A percentile compares a stretch with the other conserved stretches of the same genome.
Evolutionary conservation across 2,888 invertebrate genomes (phyloP).

Genomic region (Xestia ashworthii): DNA sequence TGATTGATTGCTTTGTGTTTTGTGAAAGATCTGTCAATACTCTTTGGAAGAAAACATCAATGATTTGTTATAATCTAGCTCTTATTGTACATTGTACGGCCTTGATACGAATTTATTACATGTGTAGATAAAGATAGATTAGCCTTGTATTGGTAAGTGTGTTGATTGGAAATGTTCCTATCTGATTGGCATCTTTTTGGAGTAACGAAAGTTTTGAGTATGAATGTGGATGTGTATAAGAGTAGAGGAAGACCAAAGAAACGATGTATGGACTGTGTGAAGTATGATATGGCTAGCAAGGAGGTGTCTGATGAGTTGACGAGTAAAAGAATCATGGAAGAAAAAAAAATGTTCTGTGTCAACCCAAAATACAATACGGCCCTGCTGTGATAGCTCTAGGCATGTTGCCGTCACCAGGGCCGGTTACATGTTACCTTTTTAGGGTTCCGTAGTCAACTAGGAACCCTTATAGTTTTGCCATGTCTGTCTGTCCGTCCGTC

Average conservation of each 20-base stretch:
- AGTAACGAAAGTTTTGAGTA: background rate
- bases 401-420: too few species aligned
- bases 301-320: too few species aligned
- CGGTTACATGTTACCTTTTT: too few species aligned
- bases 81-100: background rate
- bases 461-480: too few species aligned
- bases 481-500: too few species aligned
- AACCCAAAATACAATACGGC: too few species aligned
- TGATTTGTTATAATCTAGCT: background rate
- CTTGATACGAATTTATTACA: constrained; percentile 22
- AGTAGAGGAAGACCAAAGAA: background rate
- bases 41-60: background rate
- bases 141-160: constrained; percentile 4
- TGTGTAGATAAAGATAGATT: constrained; percentile 27
- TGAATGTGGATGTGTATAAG: background rate
- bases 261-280: background rate
- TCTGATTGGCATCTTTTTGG: background rate
- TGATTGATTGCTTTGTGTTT: too few species aligned
- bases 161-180: background rate
- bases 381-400: too few species aligned
- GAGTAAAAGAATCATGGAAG: too few species aligned
- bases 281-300: background rate
- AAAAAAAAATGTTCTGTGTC: too few species aligned
- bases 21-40: background rate
- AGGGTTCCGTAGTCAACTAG: too few species aligned